Evolutionary conservation across 64 coral and sea anemone genomes (phyloP), one percentile per base, ranked within the genome.

Genomic region (Stichodactyla helianthus): DNA sequence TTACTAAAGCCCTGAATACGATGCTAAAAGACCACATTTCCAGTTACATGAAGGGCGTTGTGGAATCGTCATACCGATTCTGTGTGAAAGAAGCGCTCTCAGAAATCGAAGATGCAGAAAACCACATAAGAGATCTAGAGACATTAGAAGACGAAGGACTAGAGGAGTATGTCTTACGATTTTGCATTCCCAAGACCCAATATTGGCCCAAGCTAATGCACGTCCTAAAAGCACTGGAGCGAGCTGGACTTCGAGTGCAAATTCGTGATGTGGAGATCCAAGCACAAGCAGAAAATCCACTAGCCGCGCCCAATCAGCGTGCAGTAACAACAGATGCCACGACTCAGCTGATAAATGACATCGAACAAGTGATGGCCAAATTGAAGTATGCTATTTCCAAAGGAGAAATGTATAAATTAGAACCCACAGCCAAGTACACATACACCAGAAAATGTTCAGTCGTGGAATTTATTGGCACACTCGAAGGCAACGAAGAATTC

Each of bases 401-500:
- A 77, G 74, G 22, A 6, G 19, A 13, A 19, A 19, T 77, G 44
- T 77, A 9, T 27, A 77, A 77, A 19, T 35, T 35, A 19, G 44
- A 77, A 27, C 20, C 81, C 6, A 2, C 52, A 53, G 52, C 86
- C 50, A 78, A 19, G 20, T 79, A 57, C 74, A 88, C 86, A 16
- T 88, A 88, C 52, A 77, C 53, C 20, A n/a, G 28, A 18, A 71
- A 79, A 71, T 88, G 86, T 59, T 27, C 10, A 22, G 26, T 88
- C 6, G 77, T 79, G 23, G 50, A 70, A 27, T 88, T 88, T 55
- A 53, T 88, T 77, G 31, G 67, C 76, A 50, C 11, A 17, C 2
- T 88, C 18, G 77, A 55, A 20, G 86, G 58, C 6, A 88, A 88
- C 56, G 55, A 88, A 56, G 67, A 44, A 13, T 88, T 88, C 50